Base-by-base conservation (phyloP, 2,113 vertebrate genomes). In the Phaethon lepturus region DNA sequence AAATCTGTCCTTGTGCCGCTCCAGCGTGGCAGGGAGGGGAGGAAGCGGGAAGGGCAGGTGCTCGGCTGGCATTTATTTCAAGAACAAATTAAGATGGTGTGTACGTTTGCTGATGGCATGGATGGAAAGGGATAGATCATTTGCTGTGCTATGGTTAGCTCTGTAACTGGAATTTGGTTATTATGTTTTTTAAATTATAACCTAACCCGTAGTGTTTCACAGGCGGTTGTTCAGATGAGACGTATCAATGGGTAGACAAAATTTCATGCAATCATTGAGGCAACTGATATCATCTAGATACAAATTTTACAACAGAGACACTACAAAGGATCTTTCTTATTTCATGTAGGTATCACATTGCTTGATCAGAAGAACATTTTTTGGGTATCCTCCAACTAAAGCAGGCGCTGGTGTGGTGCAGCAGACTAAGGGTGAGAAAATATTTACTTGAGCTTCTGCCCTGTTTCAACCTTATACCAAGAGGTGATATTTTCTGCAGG, bases 371-470 rank as follows among this genome's bases (percentile, higher is more conserved):
- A 96, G 94, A 84, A 96, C 79, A 0, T n/a, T 84, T 35, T 92
- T 87, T 71, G 90, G 82, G 4, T 91, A 17, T 68, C 31, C 94
- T 50, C 11, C 45, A 4, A 74, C 16, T 58, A 92, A 89, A 64
- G 55, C 29, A 50, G 47, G 47, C 63, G 76, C 90, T 73, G 71
- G 52, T 14, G 44, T 83, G 38, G 6, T 59, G 71, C 88, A 71
- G 29, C 82, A 87, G 29, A 40, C 40, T 53, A 91, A 79, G 95
- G 96, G 97, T 97, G 68, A 92, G 77, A 45, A 77, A 52, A 75
- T 7, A 20, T 24, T 75, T 67, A 6, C 22, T 19, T 44, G 31
- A 14, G 25, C 14, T 84, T 63, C 56, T 82, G 33, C 28, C 19
- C 26, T 72, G 7, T 33, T 62, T 83, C 60, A 55, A 6, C 33